Percentiles rank a stretch among this genome's conserved stretches.
phyloP scores from a whole-genome alignment of 2,797 vertebrate genomes.

The Chelidonichthys spinosus region DNA sequence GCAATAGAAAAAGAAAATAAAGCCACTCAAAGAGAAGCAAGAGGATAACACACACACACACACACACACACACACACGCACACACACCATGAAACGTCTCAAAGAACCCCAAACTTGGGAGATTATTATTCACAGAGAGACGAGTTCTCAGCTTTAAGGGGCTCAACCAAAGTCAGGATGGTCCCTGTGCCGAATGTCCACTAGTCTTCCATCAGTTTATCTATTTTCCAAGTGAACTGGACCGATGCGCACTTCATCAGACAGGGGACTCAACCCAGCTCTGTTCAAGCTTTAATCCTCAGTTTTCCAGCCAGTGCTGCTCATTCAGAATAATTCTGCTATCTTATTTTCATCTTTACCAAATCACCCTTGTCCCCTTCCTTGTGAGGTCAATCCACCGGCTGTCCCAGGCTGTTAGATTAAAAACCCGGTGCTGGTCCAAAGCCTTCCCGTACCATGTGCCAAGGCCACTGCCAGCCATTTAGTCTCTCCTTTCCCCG shows the following conservation, averaged over 20 bases:
- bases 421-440: constrained; percentile 21
- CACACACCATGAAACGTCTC: constrained; percentile 5
- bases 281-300: constrained; percentile 37
- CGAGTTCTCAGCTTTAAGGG: constrained; percentile 35
- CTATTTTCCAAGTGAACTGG: constrained; percentile 41
- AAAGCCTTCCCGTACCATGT: constrained; percentile 18
- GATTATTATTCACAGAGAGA: constrained; percentile 28
- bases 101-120: constrained; percentile 33
- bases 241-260: constrained; percentile 19
- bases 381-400: background rate
- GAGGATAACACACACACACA: background rate
- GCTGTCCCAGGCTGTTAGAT: constrained; percentile 42
- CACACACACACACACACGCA: background rate
- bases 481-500: constrained; percentile 22
- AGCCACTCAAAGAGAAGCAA: constrained; percentile 31
- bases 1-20: constrained; percentile 57
- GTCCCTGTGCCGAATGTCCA: constrained; percentile 21
- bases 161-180: constrained; percentile 40
- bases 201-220: constrained; percentile 47
- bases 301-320: constrained; percentile 18
- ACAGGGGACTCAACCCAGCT: constrained; percentile 4
- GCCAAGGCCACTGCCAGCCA: background rate
- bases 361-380: constrained; percentile 34
- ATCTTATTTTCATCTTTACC: constrained; percentile 44
- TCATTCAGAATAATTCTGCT: constrained; percentile 47